Evolutionary conservation across 2,113 vertebrate species (phyloP), one percentile per base, ranked within the genome.

Genomic region (Actenoides hombroni): DNA sequence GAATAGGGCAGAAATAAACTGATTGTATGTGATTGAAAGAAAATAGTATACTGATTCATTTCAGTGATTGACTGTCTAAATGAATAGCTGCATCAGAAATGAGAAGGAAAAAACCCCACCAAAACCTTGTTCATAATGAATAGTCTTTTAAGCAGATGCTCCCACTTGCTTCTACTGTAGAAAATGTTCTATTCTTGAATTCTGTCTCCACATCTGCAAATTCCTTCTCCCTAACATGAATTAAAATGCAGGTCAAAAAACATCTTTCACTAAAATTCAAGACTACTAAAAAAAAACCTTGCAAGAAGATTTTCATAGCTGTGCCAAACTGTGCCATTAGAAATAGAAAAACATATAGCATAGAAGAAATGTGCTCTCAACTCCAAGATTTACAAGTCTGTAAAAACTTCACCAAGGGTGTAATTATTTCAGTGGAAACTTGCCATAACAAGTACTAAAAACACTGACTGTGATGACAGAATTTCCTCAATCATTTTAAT

Each of bases 401-500:
- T 89, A 87, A 93, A 84, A 96, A 75, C 18, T 61, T 83, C 68
- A 90, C 46, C 73, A 89, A 65, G 70, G 26, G 7, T 53, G 17
- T 11, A 48, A 37, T 82, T 79, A 95, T 93, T 69, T 96, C 40
- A 46, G 9, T 68, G 65, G 57, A 94, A 96, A 89, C n/a, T 75
- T 94, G 84, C 20, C 49, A 67, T 18, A 18, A 6, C 0, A 1
- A 64, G 42, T 60, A 86, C 17, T 93, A 60, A 96, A 95, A 93
- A 37, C 63, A 71, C 17, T 56, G 90, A 35, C 48, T 85, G 54
- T 2, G 12, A 73, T 74, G 80, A 94, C 49, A 86, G 64, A 86
- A 94, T 83, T 93, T 92, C 88, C 68, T 78, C 68, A 94, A 48
- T 9, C 21, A 80, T 87, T 75, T 82, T 54, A 94, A 90, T 71